Evolutionary conservation across 1,140 invertebrate species (phyloP).

Genomic region (Cyclina sinensis): DNA sequence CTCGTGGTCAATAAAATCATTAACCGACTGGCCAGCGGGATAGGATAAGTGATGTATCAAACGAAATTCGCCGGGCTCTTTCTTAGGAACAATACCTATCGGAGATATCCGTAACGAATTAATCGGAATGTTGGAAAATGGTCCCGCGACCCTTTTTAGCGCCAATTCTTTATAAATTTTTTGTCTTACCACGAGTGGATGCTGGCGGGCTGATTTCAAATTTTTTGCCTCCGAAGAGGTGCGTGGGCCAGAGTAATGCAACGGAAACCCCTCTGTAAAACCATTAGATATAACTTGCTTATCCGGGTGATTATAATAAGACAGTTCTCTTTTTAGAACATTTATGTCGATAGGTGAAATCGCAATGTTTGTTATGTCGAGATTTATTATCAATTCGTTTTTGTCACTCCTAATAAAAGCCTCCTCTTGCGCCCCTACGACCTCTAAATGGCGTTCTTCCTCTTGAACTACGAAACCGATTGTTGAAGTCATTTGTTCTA

Average conservation of each 20-base stretch:
- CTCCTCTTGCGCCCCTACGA: background rate
- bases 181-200: background rate
- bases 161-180: constrained; percentile 36
- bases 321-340: background rate
- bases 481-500: background rate
- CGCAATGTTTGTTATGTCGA: background rate
- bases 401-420: background rate
- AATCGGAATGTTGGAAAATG: constrained; percentile 25
- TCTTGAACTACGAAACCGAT: background rate
- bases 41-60: constrained; percentile 70
- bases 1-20: constrained; percentile 58
- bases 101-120: background rate
- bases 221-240: background rate
- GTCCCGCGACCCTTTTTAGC: constrained; percentile 21
- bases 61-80: constrained; percentile 43
- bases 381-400: background rate
- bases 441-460: background rate
- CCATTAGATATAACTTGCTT: background rate
- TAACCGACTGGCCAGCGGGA: constrained; percentile 59
- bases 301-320: background rate
- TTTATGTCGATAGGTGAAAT: background rate
- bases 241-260: constrained; percentile 3
- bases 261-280: constrained; percentile 35
- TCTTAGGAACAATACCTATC: constrained; percentile 60
- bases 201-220: constrained; percentile 14